Evolutionary conservation across 2,888 invertebrate species (phyloP), one percentile per base, ranked within the genome.

Genomic region (Apamea epomidion): DNA sequence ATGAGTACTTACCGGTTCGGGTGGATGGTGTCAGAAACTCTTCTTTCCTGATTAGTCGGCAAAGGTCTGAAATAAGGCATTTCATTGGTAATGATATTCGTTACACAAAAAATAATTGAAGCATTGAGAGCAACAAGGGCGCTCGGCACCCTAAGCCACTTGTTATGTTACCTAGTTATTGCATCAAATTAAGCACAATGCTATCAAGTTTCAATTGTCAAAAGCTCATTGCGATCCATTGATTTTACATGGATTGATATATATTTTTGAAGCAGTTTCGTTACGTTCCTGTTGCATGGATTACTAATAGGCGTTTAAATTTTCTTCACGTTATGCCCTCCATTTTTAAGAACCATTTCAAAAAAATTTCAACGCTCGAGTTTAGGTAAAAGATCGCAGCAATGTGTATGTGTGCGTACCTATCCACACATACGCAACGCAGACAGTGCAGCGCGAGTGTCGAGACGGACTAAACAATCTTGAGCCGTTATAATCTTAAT

Each of bases 41-140:
- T 18, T 21, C 16, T 8, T 0, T 2, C 1, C 5, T 10, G 18
- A 21, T 5, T 0, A 29, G n/a, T n/a, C n/a, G n/a, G n/a, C n/a
- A n/a, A n/a, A n/a, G 2, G 21, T 25, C 70, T 70, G 70, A 70
- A 70, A 51, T 21, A 70, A 32, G 21, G 7, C 29, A 48, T 48
- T 48, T 29, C 12, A 70, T 7, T 48, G 7, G 10, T 48, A 48
- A 29, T 51, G 3, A 70, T 70, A 51, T 70, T 70, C 29, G 29
- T 21, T 51, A 48, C 29, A 21, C 18, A 29, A 29, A 69, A 14
- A 21, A 29, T 45, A n/a, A 21, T 45, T 29, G 18, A 18, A 45
- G 69, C 42, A 42, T 42, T 68, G 45, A 29, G 18, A 45, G 18
- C 21, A 48, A 69, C 29, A 48, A 29, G 6, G 10, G 10, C n/a